Evolutionary conservation across 2,888 invertebrate species (phyloP), one percentile per base, ranked within the genome.

Genomic region (Theodoxus fluviatilis): DNA sequence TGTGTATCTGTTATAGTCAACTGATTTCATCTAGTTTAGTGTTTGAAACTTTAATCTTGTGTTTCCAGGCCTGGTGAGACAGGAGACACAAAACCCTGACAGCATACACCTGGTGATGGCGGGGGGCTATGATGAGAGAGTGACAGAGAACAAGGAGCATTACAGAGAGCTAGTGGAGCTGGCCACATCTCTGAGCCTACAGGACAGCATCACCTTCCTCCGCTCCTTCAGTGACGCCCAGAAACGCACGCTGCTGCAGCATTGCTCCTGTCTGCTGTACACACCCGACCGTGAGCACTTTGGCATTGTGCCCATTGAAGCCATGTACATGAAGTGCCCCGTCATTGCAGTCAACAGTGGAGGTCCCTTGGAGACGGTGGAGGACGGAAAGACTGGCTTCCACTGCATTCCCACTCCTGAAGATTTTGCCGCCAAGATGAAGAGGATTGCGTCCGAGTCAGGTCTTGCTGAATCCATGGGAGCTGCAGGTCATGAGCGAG

Each of bases 231-330:
- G 91, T 65, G 97, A 98, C 84, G 87, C 90, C 52, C 91, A 93
- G 69, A 99, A 99, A 88, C 90, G 93, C 6, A 91, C 92, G 18
- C 88, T 99, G 28, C 89, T 99, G n/a, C 89, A 90, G 43, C 88
- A 91, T 70, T 93, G 94, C 78, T 90, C 91, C 69, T 93, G 94
- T 75, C 88, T 99, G 28, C 84, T 99, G 31, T 99, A 99, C 84
- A 99, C 99, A 7, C 99, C 99, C 1, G 92, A 93, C 2, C 94
- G 94, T 85, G 99, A 99, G 87, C 99, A 99, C 89, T 99, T 99
- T 89, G 99, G 99, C 4, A 99, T 99, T 81, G 99, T 99, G 9
- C 99, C 99, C 0, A 89, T 99, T 68, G 99, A 99, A 89, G 97
- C 98, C 0, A 99, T 99, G 99, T 94, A 94, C 84, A 92, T 93